Evolutionary conservation across 2,888 invertebrate genomes (phyloP).

Genomic region (Rhopalosiphum nymphaeae): DNA sequence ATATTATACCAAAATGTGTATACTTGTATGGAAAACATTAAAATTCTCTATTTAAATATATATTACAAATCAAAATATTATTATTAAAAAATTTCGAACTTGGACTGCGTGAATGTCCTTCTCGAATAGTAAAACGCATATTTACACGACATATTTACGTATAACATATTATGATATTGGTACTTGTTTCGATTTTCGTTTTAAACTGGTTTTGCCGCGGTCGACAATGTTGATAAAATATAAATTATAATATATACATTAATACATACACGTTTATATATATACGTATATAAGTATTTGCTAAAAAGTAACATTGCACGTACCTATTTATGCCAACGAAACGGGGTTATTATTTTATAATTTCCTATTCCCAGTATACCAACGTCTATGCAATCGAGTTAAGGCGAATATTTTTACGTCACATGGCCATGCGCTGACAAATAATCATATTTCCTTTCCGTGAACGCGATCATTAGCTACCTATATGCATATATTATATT

Average conservation of each 20-base stretch:
- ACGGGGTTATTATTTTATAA: background rate
- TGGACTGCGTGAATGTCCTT: background rate
- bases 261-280: background rate
- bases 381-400: background rate
- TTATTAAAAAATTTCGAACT: background rate
- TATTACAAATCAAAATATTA: background rate
- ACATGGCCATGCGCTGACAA: background rate
- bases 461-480: background rate
- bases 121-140: background rate
- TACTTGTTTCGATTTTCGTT: background rate
- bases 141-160: background rate
- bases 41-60: background rate
- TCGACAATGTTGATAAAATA: background rate
- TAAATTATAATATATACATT: background rate
- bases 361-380: background rate
- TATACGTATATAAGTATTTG: background rate
- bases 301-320: background rate
- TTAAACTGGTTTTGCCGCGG: background rate
- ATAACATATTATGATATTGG: background rate
- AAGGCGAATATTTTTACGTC: slow-evolving; percentile 10
- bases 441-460: slow-evolving; percentile 10
- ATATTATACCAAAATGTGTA: background rate
- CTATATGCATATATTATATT: slow-evolving; percentile 11
- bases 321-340: background rate
- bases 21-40: background rate